These are phyloP conservation scores for Parascotia fuliginaria DNA, from an alignment of 2,888 invertebrate genomes.

Conservation along the genomic window DNA sequence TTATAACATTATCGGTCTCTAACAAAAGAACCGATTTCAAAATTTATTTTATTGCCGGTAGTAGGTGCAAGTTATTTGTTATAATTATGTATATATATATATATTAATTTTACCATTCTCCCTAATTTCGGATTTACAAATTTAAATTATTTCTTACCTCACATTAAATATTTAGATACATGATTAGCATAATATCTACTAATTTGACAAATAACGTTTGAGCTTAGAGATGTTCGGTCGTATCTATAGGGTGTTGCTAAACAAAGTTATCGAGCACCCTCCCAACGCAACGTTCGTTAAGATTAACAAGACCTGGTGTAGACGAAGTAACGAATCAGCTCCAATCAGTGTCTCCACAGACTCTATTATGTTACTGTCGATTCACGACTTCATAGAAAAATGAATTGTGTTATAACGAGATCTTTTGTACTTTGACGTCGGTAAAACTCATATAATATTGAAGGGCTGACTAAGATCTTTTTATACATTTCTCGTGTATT, in stretches of 20 bases:
- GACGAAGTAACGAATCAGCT: conserved; percentile 42
- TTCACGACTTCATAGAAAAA: conserved; percentile 2
- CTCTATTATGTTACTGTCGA: conserved; percentile 9
- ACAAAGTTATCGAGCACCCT: conserved; percentile 40
- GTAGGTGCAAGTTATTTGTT: too few species aligned
- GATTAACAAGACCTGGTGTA: conserved; percentile 50
- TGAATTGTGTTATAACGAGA: neutral
- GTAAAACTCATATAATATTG: too few species aligned
- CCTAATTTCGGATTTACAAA: too few species aligned
- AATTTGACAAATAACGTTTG: conserved; percentile 27
- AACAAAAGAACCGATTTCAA: too few species aligned
- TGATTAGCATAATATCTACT: conserved; percentile 33
- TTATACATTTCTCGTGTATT: too few species aligned
- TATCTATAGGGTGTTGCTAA: conserved; percentile 26
- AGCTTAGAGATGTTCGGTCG: conserved; percentile 3
- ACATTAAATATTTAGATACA: conserved; percentile 24
- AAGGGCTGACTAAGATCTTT: too few species aligned
- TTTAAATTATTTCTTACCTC: neutral
- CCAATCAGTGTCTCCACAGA: conserved; percentile 39
- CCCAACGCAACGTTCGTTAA: conserved; percentile 50
- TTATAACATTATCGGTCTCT: too few species aligned
- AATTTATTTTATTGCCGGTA: too few species aligned
- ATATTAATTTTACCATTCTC: too few species aligned
- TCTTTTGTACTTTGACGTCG: neutral
- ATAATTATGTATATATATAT: too few species aligned